These are phyloP conservation scores for Drosophila punjabiensis DNA, from an alignment of 1,140 invertebrate genomes.

Conservation along the genomic window DNA sequence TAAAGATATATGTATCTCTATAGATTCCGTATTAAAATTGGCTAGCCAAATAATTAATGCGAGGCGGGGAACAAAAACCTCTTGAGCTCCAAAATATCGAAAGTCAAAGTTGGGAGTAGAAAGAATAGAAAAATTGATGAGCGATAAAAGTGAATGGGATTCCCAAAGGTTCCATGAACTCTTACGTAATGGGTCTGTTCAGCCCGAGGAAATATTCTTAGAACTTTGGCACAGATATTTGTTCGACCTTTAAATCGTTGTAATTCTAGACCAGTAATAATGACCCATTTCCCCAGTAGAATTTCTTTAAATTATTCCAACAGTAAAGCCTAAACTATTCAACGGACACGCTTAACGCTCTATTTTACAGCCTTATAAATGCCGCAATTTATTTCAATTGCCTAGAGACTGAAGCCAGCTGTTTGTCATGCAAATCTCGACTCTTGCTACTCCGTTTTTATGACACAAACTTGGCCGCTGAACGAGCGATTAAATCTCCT, in stretches of 20 bases:
- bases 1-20: conserved; percentile 52
- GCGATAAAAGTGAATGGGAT: conserved; percentile 47
- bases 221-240: neutral
- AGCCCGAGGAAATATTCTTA: neutral
- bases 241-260: neutral
- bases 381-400: conserved; percentile 40
- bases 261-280: neutral
- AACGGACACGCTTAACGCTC: conserved; percentile 17
- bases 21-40: conserved; percentile 46
- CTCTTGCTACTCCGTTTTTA: conserved; percentile 42
- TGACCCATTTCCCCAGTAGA: neutral
- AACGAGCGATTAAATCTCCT: conserved; percentile 56
- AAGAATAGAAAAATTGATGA: conserved; percentile 16
- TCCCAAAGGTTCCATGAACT: conserved; percentile 30
- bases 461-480: conserved; percentile 29
- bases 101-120: conserved; percentile 17
- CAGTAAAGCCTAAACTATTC: conserved; percentile 23
- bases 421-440: conserved; percentile 48
- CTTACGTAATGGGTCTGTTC: conserved; percentile 16
- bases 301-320: neutral
- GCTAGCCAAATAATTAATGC: conserved; percentile 26
- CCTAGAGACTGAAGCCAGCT: conserved; percentile 19
- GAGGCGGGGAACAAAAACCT: conserved; percentile 10
- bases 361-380: conserved; percentile 33
- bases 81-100: conserved; percentile 34